A percentile compares a stretch with the other conserved stretches of the same genome.
phyloP scores from a whole-genome alignment of 2,888 invertebrate genomes.

The Chesias legatella region DNA sequence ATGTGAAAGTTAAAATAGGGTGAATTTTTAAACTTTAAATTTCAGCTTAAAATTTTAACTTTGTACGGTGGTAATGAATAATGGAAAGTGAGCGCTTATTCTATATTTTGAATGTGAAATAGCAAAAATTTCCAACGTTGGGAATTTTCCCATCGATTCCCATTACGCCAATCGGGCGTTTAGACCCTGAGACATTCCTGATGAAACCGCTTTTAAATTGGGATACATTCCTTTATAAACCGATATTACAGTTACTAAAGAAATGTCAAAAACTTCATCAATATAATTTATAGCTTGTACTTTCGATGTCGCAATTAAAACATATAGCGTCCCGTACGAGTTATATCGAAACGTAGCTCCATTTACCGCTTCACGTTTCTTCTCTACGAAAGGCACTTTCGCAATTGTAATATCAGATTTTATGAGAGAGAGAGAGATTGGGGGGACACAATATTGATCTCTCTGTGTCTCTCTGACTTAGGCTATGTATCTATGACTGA shows the following conservation, averaged over 20 bases:
- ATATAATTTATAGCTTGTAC: no score
- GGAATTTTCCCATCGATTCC: constrained; percentile 1
- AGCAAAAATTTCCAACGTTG: not conserved
- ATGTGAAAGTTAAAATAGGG: not conserved
- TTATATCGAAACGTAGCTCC: no score
- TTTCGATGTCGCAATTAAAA: no score
- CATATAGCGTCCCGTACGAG: no score
- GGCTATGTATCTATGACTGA: not conserved
- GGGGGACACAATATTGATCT: no score
- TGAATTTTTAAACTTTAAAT: constrained; percentile 7
- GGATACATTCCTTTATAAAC: constrained; percentile 7
- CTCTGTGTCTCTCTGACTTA: not conserved
- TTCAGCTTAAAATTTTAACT: constrained; percentile 11
- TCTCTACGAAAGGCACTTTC: no score
- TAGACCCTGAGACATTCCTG: not conserved
- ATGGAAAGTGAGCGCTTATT: constrained; percentile 1
- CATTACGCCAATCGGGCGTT: not conserved
- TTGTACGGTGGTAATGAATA: constrained; percentile 5
- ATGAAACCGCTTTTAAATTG: not conserved
- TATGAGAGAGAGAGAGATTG: not conserved
- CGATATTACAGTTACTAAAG: no score
- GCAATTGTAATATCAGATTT: no score
- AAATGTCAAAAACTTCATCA: no score
- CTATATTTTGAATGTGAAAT: constrained; percentile 3
- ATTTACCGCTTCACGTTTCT: no score